Conservation (phyloP, 2,888 invertebrate species). For the Notodonta ziczac region DNA sequence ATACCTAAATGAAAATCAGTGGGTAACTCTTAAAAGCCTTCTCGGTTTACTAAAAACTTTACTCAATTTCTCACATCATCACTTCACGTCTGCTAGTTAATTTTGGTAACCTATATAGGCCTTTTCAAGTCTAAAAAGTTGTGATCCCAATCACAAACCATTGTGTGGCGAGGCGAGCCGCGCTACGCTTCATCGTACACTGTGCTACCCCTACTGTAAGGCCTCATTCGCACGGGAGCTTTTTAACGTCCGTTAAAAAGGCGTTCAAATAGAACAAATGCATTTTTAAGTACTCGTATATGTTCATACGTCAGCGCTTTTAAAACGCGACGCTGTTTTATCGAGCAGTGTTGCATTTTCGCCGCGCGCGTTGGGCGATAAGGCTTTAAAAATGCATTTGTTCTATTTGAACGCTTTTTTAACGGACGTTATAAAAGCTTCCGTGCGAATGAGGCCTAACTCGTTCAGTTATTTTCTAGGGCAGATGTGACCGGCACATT, state of each 20-base stretch:
- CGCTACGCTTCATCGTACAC: slow-evolving; percentile 14
- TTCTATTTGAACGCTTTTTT: no score
- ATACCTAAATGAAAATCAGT: slow-evolving; percentile 6
- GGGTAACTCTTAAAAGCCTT: slow-evolving; percentile 11
- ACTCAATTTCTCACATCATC: slow-evolving; percentile 14
- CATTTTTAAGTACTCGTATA: no score
- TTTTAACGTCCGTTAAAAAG: no score
- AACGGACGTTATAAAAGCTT: no score
- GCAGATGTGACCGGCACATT: slow-evolving; percentile 26
- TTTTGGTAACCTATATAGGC: slow-evolving; percentile 26
- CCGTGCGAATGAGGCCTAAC: no score
- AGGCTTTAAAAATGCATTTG: no score
- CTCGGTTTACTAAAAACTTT: slow-evolving; percentile 1
- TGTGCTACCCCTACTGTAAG: slow-evolving; percentile 3
- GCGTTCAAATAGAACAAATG: no score
- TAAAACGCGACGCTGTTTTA: no score
- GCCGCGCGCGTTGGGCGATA: no score
- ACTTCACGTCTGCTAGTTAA: slow-evolving; percentile 17
- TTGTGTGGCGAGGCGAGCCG: slow-evolving; percentile 5
- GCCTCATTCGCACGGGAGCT: no score
- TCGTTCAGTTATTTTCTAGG: slow-evolving; percentile 23
- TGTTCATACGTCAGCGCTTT: no score
- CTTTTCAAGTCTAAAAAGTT: slow-evolving; percentile 23
- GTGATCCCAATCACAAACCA: slow-evolving; percentile 11
- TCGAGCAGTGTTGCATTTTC: no score